Evolutionary conservation across 1,140 invertebrate species (phyloP).

Genomic region (Carposina sasakii): DNA sequence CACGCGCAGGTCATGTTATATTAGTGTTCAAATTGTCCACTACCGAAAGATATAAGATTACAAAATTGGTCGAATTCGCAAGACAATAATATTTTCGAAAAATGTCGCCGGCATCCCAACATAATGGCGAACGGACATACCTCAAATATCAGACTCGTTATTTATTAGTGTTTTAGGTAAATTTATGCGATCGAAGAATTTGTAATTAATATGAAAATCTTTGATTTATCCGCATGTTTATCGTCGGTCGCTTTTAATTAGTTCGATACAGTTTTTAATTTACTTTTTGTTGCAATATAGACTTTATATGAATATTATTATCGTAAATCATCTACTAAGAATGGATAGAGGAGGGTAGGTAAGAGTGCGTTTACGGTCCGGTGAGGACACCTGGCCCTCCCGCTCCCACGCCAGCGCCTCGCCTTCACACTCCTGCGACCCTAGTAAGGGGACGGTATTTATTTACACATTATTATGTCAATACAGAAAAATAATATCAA

Average conservation of each 20-base stretch:
- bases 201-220: no score
- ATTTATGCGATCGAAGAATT: conserved; percentile 23
- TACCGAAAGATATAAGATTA: conserved; percentile 31
- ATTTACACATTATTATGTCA: conserved; percentile 33
- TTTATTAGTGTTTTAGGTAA: conserved; percentile 49
- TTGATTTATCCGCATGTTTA: conserved; percentile 44
- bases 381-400: conserved; percentile 39
- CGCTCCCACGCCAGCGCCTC: conserved; percentile 29
- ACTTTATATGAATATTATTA: neutral
- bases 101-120: conserved; percentile 55
- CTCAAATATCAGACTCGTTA: conserved; percentile 50
- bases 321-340: neutral
- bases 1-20: conserved; percentile 25
- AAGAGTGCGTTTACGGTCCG: conserved; percentile 46
- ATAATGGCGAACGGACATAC: conserved; percentile 50
- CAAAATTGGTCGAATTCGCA: conserved; percentile 39
- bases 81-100: conserved; percentile 29
- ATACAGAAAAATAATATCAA: conserved; percentile 24
- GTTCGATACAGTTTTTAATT: conserved; percentile 16
- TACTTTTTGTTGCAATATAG: conserved; percentile 9
- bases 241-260: conserved; percentile 7
- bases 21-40: conserved; percentile 28
- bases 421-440: conserved; percentile 37
- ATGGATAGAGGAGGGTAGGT: no score
- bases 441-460: conserved; percentile 49